Percentiles rank a stretch among this genome's conserved stretches.
Evolutionary conservation across 1,140 invertebrate species (phyloP).

Genomic region (Drosophila chauvacae): DNA sequence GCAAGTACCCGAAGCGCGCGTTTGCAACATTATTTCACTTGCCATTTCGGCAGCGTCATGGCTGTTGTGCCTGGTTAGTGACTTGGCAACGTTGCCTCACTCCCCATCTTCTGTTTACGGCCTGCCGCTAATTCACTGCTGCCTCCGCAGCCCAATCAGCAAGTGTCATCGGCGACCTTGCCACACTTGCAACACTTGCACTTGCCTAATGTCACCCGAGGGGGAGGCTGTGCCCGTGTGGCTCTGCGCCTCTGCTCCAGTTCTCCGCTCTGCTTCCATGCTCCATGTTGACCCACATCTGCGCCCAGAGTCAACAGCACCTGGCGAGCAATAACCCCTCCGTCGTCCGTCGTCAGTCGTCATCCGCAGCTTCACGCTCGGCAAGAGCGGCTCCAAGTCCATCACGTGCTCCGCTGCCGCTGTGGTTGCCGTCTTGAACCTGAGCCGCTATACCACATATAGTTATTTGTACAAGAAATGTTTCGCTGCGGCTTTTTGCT

Average conservation of each 20-base stretch:
- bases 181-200: conserved; percentile 39
- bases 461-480: conserved; percentile 50
- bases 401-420: conserved; percentile 59
- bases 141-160: conserved; percentile 31
- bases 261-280: conserved; percentile 30
- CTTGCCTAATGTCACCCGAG: conserved; percentile 49
- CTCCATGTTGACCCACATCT: conserved; percentile 44
- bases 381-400: conserved; percentile 15
- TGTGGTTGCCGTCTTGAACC: conserved; percentile 64
- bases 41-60: conserved; percentile 60
- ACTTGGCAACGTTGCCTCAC: conserved; percentile 43
- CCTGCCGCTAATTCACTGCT: conserved; percentile 23
- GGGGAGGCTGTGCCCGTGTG: conserved; percentile 18
- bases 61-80: conserved; percentile 38
- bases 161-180: conserved; percentile 41
- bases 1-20: conserved; percentile 25
- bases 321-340: conserved; percentile 72
- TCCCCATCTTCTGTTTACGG: conserved; percentile 11
- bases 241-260: conserved; percentile 27
- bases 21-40: conserved; percentile 45
- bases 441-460: conserved; percentile 33
- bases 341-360: conserved; percentile 1
- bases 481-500: conserved; percentile 33
- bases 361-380: conserved; percentile 67
- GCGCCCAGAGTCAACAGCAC: conserved; percentile 35